Conservation (phyloP, 2,113 vertebrate species). For the Aix galericulata region DNA sequence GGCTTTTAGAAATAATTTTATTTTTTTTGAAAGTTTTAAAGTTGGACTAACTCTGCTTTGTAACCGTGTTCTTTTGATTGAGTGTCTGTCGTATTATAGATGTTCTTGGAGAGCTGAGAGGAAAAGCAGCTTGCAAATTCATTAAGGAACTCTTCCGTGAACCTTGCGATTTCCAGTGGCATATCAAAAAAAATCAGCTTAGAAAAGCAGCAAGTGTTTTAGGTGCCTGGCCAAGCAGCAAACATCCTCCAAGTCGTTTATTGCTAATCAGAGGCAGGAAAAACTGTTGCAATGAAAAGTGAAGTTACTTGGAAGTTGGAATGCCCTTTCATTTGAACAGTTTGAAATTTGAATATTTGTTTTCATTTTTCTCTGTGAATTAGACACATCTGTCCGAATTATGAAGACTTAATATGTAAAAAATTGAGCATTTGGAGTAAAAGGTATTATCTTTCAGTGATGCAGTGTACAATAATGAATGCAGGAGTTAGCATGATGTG, state of each 20-base stretch:
- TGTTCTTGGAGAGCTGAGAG: not conserved
- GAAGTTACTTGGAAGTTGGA: not conserved
- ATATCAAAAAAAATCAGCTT: too few relatives aligned
- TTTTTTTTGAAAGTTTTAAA: not conserved
- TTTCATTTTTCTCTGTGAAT: not conserved
- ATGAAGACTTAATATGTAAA: not conserved
- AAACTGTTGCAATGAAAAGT: not conserved
- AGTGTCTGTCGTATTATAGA: fast-evolving
- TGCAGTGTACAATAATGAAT: not conserved
- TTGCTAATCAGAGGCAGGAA: not conserved
- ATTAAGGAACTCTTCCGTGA: not conserved
- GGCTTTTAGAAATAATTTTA: not conserved
- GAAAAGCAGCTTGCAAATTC: not conserved
- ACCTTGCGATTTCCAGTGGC: not conserved
- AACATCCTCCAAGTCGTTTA: not conserved
- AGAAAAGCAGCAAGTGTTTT: not conserved
- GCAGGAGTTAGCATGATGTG: not conserved
- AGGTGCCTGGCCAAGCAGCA: not conserved
- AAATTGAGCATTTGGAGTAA: not conserved
- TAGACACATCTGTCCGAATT: not conserved
- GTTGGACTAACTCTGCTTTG: not conserved
- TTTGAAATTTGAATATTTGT: not conserved
- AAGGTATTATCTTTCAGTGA: not conserved
- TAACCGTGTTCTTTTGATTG: not conserved
- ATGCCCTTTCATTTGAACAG: not conserved